Evolutionary conservation across 2,888 invertebrate genomes (phyloP), one percentile per base, ranked within the genome.

Genomic region (Cryptops parisi): DNA sequence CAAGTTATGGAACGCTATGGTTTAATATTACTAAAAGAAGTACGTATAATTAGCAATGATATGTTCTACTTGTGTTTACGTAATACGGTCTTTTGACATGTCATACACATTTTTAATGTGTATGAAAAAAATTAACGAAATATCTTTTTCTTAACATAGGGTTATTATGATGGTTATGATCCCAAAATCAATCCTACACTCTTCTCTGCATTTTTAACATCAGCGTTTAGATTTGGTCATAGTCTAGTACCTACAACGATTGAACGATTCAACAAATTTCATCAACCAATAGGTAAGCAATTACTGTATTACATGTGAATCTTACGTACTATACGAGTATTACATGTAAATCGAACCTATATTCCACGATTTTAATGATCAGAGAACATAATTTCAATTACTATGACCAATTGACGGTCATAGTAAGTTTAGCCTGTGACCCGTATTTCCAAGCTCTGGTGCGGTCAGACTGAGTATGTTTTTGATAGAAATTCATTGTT

Each of bases 1-100:
- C 64, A 67, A 24, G 57, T 68, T 21, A 64, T 64, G 57, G 57
- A 64, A 45, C 62, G 65, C 46, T 67, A 68, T 57, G 67, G 67
- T 5, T 58, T 72, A 17, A 64, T 65, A 27, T 57, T 64, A 12
- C 58, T 61, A 12, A 56, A 60, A 52, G 54, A 59, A 47, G 60
- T 60, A 52, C 26, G 50, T 33, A 21, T 49, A 17, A 38, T 47
- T 19, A 44, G 25, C 45, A 23, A 24, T 23, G 22, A 25, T 44
- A n/a, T 24, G 45, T 23, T 44, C 45, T 24, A 24, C 25, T 44
- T 24, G 25, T 25, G 25, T 25, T 44, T 21, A 44, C 25, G 23
- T n/a, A n/a, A n/a, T n/a, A n/a, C n/a, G n/a, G n/a, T n/a, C n/a
- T n/a, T n/a, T n/a, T n/a, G n/a, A n/a, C n/a, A n/a, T n/a, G n/a